Conservation (phyloP, 2,888 invertebrate species). For the Galerucella pusilla region DNA sequence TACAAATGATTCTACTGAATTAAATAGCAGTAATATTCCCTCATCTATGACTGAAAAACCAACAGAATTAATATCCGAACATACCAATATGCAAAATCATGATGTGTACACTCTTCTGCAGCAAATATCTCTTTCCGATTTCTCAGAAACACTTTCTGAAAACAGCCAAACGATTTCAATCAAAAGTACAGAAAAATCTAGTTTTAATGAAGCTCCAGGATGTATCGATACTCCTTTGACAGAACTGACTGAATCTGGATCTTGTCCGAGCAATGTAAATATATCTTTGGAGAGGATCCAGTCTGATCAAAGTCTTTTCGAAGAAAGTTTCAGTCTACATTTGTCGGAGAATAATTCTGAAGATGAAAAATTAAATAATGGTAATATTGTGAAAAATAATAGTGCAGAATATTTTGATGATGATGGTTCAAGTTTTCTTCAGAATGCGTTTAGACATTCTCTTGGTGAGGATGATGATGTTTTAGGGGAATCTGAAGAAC, state of each 20-base stretch:
- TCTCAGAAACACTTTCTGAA: slow-evolving; percentile 30
- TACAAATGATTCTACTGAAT: neutral
- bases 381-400: slow-evolving; percentile 4
- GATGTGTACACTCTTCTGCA: slow-evolving; percentile 9
- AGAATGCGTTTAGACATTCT: slow-evolving; percentile 40
- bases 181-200: neutral
- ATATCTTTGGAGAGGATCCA: slow-evolving; percentile 25
- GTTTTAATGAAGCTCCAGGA: neutral
- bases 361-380: neutral
- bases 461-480: slow-evolving; percentile 32
- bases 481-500: slow-evolving; percentile 24
- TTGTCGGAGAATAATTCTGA: slow-evolving; percentile 37
- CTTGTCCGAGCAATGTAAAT: slow-evolving; percentile 32
- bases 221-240: slow-evolving; percentile 23
- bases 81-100: neutral
- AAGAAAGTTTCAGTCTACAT: slow-evolving; percentile 53
- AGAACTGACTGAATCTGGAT: slow-evolving; percentile 43
- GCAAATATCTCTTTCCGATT: slow-evolving; percentile 26
- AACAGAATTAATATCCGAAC: neutral
- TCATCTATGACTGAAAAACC: neutral
- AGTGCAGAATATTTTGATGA: neutral
- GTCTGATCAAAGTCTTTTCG: slow-evolving; percentile 57
- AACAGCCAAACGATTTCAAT: neutral
- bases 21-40: neutral
- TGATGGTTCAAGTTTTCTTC: slow-evolving; percentile 26